phyloP scores from a whole-genome alignment of 2,797 vertebrate species.

The Gorsachius magnificus region DNA sequence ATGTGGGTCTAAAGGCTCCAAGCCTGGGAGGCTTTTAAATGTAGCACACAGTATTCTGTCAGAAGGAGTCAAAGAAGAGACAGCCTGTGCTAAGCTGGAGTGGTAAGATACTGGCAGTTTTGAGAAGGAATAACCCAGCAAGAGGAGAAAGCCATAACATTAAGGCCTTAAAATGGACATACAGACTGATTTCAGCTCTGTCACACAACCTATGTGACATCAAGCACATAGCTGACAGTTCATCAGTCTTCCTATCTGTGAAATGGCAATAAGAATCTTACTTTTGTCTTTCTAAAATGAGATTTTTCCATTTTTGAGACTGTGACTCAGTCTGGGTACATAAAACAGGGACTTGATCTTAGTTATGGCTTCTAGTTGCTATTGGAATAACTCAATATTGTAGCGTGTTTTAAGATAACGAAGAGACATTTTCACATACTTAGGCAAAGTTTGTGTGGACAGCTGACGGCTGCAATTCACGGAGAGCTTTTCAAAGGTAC shows the following conservation, averaged over 20 bases:
- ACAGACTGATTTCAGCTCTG: neutral
- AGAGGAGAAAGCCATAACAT: neutral
- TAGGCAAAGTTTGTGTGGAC: neutral
- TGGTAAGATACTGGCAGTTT: neutral
- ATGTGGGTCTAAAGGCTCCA: neutral
- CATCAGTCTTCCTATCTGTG: neutral
- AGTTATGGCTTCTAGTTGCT: neutral
- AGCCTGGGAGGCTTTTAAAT: neutral
- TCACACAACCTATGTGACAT: neutral
- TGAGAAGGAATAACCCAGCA: neutral
- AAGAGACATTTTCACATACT: neutral
- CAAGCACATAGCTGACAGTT: neutral
- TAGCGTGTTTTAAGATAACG: neutral
- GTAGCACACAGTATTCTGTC: conserved; percentile 7
- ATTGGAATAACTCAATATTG: neutral
- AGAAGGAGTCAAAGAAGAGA: neutral
- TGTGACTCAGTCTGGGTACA: neutral
- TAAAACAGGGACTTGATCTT: neutral
- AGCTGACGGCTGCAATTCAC: neutral
- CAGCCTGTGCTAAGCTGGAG: neutral
- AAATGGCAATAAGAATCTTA: neutral
- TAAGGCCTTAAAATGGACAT: neutral
- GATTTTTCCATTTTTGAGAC: neutral
- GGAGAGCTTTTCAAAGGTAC: neutral
- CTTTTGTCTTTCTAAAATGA: neutral